Evolutionary conservation across 2,113 vertebrate species (phyloP), one percentile per base, ranked within the genome.

Genomic region (Mormyrus iriodes): DNA sequence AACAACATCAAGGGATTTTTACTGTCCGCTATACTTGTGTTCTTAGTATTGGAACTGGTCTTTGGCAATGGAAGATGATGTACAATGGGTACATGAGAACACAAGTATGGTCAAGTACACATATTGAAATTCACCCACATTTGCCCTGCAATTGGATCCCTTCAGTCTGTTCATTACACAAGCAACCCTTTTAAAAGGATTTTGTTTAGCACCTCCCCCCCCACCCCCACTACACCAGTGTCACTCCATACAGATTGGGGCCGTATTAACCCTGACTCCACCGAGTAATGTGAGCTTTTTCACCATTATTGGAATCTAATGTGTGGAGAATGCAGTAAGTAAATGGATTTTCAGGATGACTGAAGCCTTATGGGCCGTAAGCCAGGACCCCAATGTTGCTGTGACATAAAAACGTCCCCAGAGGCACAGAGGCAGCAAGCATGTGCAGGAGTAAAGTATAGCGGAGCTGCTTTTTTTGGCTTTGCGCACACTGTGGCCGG

Each of bases 261-360:
- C 85, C 31, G 52, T 53, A 1, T 86, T 31, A 35, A 86, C 51
- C 31, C 51, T 48, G 42, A 52, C 48, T 51, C 7, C n/a, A 86
- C 84, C 5, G 35, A 48, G 9, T 85, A 49, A 86, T 52, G 85
- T 86, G 85, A 42, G 85, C 15, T 49, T 35, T 55, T 10, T 53
- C 49, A 31, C 82, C 21, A 42, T 46, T 48, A 86, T 31, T 86
- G 15, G 15, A 86, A 31, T 53, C 85, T 31, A 84, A 84, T 87
- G 53, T 53, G 13, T 2, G 9, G 55, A 65, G 53, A n/a, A 65
- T 13, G 53, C 12, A 46, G 55, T 31, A 53, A 87, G 53, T 61
- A 87, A 65, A 65, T 87, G 86, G 55, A 87, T 87, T 87, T 87
- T 31, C 49, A 61, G 86, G 31, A 58, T 87, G 86, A 27, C 85